Percentiles rank a stretch among this genome's conserved stretches.
Conservation (phyloP, 2,797 vertebrate genomes). For the Hippocampus kuda region DNA sequence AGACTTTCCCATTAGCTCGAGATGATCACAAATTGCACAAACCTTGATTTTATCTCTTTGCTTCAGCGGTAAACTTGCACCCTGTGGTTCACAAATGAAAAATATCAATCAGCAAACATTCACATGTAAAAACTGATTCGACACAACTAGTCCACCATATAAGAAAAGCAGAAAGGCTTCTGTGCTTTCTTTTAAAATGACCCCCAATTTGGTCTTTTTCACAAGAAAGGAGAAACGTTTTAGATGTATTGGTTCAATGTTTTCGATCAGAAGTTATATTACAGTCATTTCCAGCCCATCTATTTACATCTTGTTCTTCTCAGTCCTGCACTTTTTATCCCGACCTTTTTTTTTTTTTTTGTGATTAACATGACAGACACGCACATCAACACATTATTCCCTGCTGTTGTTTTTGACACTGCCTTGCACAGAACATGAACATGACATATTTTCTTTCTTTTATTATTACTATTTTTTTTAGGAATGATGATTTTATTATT, state of each 20-base stretch:
- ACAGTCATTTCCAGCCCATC: neutral
- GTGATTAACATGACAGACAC: neutral
- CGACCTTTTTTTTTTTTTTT: neutral
- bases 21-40: constrained; percentile 1
- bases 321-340: too few relatives aligned
- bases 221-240: neutral
- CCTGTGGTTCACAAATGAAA: neutral
- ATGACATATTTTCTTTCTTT: constrained; percentile 1
- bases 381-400: neutral
- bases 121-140: neutral
- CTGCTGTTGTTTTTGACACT: neutral
- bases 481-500: neutral
- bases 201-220: neutral
- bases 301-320: neutral
- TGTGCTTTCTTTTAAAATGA: neutral
- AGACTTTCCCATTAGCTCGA: neutral
- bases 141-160: neutral
- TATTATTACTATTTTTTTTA: neutral
- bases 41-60: neutral
- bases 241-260: neutral
- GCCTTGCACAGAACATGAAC: neutral
- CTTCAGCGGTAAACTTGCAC: neutral
- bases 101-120: neutral
- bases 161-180: too few relatives aligned
- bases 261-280: constrained; percentile 1